phyloP scores from a whole-genome alignment of 1,140 invertebrate species.

The Pogonomyrmex barbatus region DNA sequence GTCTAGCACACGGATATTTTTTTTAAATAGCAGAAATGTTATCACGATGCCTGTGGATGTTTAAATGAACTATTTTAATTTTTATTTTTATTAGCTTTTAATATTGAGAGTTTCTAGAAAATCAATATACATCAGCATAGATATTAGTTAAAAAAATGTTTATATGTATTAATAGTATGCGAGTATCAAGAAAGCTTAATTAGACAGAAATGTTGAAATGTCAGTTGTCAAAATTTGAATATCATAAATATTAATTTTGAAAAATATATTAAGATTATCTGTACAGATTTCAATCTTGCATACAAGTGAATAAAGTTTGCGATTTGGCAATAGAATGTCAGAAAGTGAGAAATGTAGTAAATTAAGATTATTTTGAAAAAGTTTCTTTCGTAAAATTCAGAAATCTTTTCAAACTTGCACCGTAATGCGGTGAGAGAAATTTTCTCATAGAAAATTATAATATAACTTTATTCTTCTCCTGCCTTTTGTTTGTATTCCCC shows the following conservation, averaged over 20 bases:
- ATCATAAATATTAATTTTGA: too few species aligned
- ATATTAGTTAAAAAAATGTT: too few species aligned
- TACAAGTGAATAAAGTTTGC: neutral
- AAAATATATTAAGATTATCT: too few species aligned
- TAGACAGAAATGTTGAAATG: too few species aligned
- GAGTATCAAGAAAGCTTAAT: too few species aligned
- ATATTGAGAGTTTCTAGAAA: neutral
- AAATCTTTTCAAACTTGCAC: neutral
- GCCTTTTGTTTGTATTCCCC: neutral
- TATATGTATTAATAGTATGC: too few species aligned
- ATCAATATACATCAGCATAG: neutral
- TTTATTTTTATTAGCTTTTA: neutral
- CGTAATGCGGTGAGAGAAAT: neutral
- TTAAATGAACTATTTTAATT: neutral
- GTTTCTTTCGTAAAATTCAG: neutral
- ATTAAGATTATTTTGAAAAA: conserved; percentile 15
- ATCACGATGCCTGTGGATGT: neutral
- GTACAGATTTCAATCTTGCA: too few species aligned
- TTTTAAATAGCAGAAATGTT: neutral
- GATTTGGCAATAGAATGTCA: neutral
- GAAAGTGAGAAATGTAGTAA: neutral
- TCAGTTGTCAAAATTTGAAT: too few species aligned
- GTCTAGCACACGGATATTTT: conserved; percentile 11
- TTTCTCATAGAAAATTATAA: neutral
- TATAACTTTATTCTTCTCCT: neutral